phyloP scores from a whole-genome alignment of 1,140 invertebrate species.

The Drosophila burlai region DNA sequence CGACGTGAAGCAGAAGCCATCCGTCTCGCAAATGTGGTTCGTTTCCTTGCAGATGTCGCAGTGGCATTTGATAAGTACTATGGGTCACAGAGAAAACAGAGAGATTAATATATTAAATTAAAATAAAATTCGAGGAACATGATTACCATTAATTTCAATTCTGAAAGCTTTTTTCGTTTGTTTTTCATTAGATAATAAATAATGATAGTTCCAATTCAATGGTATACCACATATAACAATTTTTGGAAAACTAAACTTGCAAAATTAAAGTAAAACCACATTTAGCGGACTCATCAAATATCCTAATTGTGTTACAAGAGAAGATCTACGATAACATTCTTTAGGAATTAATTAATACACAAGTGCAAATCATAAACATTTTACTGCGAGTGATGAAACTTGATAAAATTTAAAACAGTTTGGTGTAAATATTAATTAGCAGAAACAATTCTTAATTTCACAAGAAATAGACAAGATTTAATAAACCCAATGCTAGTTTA shows the following conservation, averaged over 20 bases:
- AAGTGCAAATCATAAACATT: background rate
- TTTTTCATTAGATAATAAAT: no score
- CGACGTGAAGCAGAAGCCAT: constrained; percentile 94
- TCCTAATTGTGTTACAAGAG: background rate
- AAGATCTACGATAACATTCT: background rate
- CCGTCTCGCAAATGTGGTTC: constrained; percentile 94
- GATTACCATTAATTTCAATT: background rate
- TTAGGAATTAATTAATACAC: background rate
- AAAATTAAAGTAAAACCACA: background rate
- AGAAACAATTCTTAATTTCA: background rate
- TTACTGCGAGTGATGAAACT: background rate
- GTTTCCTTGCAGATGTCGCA: constrained; percentile 91
- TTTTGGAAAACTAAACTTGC: no score
- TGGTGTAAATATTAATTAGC: background rate
- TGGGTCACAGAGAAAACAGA: background rate
- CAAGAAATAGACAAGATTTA: background rate
- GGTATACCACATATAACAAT: no score
- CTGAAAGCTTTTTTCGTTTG: no score
- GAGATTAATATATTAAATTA: background rate
- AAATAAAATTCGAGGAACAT: background rate
- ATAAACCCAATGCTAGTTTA: background rate
- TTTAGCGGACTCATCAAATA: background rate
- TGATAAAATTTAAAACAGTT: background rate
- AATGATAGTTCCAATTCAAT: no score
- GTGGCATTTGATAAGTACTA: constrained; percentile 89